Base-by-base conservation (phyloP, 2,113 vertebrate genomes). In the Oenanthe oenanthe region DNA sequence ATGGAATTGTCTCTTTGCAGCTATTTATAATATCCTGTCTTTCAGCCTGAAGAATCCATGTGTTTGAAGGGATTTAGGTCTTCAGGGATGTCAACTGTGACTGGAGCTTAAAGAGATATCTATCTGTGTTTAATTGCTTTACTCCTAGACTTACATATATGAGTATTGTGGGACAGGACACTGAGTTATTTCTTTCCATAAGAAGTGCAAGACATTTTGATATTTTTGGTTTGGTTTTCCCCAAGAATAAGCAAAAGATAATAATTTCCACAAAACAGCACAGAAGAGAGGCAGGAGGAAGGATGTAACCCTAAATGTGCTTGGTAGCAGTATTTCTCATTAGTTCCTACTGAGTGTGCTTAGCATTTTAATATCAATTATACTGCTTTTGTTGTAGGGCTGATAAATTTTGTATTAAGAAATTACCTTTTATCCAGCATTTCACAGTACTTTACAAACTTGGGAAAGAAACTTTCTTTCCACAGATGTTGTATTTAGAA, bases 51-150 rank as follows among this genome's bases (percentile, higher is more conserved):
- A 92, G 86, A 93, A 50, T 80, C 68, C 51, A n/a, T 85, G 72
- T 87, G 32, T 83, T 96, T 73, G 58, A 70, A 65, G 82, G 88
- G 81, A 85, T 92, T 96, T 93, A 43, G 50, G 47, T 92, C 79
- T 94, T 95, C 56, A 43, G 63, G 51, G 75, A 86, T 92, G 58
- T 93, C 74, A 95, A 0, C 78, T 92, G 63, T 82, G 82, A 56
- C 68, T 93, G 63, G 45, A 83, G 60, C 72, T 96, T 93, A 76
- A 56, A 62, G 58, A 85, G 92, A 67, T 90, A 54, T 32, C 22
- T 76, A 70, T 95, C 79, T 81, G 34, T 76, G 48, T 76, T 94
- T 94, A 92, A 95, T 88, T 93, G 61, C 56, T 83, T 32, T 56
- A 5, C 48, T 76, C 24, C 47, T 85, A 60, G 56, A 22, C 22